Conservation (phyloP, 1,140 invertebrate species). For the Achroia grisella region DNA sequence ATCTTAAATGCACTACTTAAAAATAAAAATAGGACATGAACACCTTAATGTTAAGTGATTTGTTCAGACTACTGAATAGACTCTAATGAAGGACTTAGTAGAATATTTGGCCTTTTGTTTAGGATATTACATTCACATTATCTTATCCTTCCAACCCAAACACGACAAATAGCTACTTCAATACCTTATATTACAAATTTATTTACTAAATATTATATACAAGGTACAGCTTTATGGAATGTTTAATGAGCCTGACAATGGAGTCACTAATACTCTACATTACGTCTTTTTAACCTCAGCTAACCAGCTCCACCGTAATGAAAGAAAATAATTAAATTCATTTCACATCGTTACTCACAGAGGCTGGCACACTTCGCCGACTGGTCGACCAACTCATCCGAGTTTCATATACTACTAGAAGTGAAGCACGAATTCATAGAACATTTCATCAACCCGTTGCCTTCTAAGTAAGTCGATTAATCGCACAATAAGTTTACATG, state of each 20-base stretch:
- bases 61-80: too few relatives aligned
- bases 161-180: too few relatives aligned
- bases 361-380: conserved; percentile 82
- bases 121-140: too few relatives aligned
- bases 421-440: conserved; percentile 80
- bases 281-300: conserved; percentile 13
- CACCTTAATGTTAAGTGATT: too few relatives aligned
- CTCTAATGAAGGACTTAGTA: too few relatives aligned
- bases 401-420: conserved; percentile 80
- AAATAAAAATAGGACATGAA: too few relatives aligned
- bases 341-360: conserved; percentile 65
- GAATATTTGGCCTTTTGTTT: too few relatives aligned
- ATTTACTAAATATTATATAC: too few relatives aligned
- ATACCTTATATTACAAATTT: too few relatives aligned
- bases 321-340: conserved; percentile 42
- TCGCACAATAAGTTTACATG: conserved; percentile 3
- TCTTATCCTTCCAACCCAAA: too few relatives aligned
- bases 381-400: conserved; percentile 80
- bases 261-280: conserved; percentile 4
- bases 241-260: conserved; percentile 5
- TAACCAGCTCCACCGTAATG: conserved; percentile 22
- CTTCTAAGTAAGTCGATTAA: conserved; percentile 54
- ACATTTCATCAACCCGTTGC: conserved; percentile 75
- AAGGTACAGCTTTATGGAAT: background rate
- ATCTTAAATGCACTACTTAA: too few relatives aligned